Percentiles rank a stretch among this genome's conserved stretches.
These are phyloP conservation scores for Galbula dea DNA, from an alignment of 2,113 vertebrate species.

Conservation along the genomic window DNA sequence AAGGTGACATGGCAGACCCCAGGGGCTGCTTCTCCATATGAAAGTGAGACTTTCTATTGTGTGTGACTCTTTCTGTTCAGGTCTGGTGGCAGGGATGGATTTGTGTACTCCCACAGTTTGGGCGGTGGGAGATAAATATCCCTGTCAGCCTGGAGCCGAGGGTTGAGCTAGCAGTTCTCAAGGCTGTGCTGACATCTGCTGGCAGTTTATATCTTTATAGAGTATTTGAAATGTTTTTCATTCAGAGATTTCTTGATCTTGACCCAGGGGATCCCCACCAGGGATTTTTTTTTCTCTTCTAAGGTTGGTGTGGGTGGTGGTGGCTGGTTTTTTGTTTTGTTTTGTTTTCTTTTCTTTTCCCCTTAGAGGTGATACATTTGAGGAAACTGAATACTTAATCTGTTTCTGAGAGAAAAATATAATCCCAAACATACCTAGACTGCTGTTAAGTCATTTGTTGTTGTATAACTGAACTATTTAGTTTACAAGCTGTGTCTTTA, in stretches of 20 bases:
- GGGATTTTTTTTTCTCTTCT: background rate
- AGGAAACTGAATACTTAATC: background rate
- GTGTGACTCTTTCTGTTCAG: background rate
- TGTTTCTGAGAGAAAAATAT: background rate
- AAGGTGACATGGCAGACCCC: background rate
- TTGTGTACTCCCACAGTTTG: background rate
- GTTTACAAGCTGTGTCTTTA: background rate
- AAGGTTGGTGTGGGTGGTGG: too few species aligned
- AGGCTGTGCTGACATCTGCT: constrained; percentile 70
- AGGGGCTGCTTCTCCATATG: background rate
- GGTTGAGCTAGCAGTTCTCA: background rate
- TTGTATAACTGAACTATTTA: background rate
- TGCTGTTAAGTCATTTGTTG: background rate
- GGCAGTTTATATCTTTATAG: background rate
- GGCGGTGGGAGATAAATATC: background rate
- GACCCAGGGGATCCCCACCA: too few species aligned
- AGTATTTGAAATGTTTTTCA: background rate
- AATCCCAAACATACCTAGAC: background rate
- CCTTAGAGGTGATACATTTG: background rate
- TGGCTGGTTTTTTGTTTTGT: too few species aligned
- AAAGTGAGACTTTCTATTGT: background rate
- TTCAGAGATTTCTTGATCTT: background rate
- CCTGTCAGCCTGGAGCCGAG: background rate
- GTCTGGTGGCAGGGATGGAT: background rate
- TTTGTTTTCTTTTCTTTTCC: background rate